Percentiles rank a stretch among this genome's conserved stretches.
Conservation (phyloP, 2,888 invertebrate genomes). For the Minunthozetes semirufus region DNA sequence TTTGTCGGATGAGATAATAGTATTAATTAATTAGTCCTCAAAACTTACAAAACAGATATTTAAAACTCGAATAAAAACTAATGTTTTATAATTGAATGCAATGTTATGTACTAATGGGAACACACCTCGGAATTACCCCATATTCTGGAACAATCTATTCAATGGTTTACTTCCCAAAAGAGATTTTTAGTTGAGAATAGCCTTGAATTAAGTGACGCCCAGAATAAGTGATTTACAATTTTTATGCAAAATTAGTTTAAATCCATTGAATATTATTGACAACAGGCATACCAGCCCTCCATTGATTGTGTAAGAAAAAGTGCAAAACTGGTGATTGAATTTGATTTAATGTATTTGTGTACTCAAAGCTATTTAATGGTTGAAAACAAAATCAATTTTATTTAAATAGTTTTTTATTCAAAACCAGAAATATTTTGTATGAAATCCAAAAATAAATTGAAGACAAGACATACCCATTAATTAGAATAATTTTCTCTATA, state of each 20-base stretch:
- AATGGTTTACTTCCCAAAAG: background rate
- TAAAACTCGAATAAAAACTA: background rate
- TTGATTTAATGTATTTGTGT: background rate
- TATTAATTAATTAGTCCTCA: background rate
- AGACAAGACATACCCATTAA: background rate
- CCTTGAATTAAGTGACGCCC: background rate
- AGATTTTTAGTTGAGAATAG: background rate
- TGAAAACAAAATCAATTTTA: background rate
- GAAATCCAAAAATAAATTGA: background rate
- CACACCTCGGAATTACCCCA: conserved; percentile 10
- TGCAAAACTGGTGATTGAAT: background rate
- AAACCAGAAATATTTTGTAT: background rate
- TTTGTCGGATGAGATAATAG: background rate
- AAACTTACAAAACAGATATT: background rate
- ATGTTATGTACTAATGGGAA: background rate
- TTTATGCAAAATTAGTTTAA: no score
- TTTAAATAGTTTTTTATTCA: background rate
- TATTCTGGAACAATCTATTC: background rate
- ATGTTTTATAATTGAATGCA: no score
- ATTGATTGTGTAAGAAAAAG: no score
- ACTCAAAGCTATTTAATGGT: background rate
- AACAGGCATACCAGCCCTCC: background rate
- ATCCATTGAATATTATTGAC: no score
- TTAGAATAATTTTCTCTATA: background rate
- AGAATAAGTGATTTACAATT: no score